Evolutionary conservation across 1,140 invertebrate genomes (phyloP), one percentile per base, ranked within the genome.

Genomic region (Ostrea edulis): DNA sequence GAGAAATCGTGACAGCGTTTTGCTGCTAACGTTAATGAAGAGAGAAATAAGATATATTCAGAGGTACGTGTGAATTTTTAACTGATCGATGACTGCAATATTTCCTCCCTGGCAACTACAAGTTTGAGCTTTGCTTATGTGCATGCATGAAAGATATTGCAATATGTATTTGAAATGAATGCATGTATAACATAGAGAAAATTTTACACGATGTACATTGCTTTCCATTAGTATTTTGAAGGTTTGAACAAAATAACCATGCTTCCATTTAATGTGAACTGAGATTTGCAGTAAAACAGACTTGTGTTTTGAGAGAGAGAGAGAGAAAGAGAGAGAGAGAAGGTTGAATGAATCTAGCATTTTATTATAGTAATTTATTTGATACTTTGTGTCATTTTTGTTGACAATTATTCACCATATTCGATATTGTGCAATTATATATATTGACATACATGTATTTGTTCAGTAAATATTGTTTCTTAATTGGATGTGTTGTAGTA

Each of bases 381-480:
- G 68, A 77, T 77, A 77, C 68, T 77, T 29, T 77, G 9, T 29
- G 25, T 77, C 68, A 35, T 14, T 62, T 62, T 62, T 29, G 25
- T 77, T 62, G 17, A 17, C 14, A 35, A 77, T 14, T 77, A 77
- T 77, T 77, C 14, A 77, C 68, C 68, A 77, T 29, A 35, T 77
- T 77, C 29, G 68, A 35, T 77, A 77, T 77, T 77, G 68, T 77
- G 68, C 25, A 77, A 25, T 44, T 77, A 35, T 77, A 25, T 77
- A 77, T 77, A 77, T 62, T 44, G 25, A 77, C 68, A 25, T 77
- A 77, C 12, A 29, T 77, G 12, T 77, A 77, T 77, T 22, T 77
- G 68, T 77, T 77, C 68, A 77, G 29, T 77, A 77, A 77, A 77
- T 77, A 77, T 77, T 77, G 68, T 77, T 77, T 77, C 29, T 14